Evolutionary conservation across 2,888 invertebrate species (phyloP), one percentile per base, ranked within the genome.

Genomic region (Sphecodes monilicornis): DNA sequence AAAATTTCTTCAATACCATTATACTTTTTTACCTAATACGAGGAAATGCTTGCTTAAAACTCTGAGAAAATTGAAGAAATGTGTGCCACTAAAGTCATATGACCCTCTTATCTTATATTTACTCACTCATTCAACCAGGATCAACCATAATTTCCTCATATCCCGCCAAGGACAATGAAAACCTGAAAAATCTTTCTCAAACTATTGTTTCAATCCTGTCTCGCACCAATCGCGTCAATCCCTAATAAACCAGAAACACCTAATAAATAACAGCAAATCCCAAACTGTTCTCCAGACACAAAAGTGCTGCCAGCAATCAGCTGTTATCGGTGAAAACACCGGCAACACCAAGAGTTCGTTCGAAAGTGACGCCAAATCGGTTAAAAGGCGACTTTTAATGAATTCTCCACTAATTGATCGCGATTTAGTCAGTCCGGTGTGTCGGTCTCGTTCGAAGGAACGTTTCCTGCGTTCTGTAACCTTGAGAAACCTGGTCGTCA

Each of bases 381-480:
- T 29, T 26, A 60, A 29, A 13, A 29, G 29, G 26, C 29, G 57
- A 26, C 11, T 60, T 6, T 29, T 29, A 29, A 60, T 29, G 32
- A 22, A 29, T 26, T 43, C 36, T n/a, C 3, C 46, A 8, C 29
- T 50, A 39, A n/a, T 75, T 43, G 57, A 64, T 64, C 57, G 10
- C 29, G 57, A 68, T 80, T 46, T 41, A 85, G 50, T 41, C 70
- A 66, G 50, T 32, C 57, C 71, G 79, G 79, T 72, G 73, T 70
- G 66, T 39, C 36, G 43, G 54, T n/a, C 57, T 69, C 41, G 32
- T 68, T 70, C 60, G 64, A 77, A 68, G 71, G 26, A 69, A 60
- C 50, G 70, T 80, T 78, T 82, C 88, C 82, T 80, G 82, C 78
- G 84, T 85, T 76, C 75, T 74, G 78, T 76, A 82, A 90, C 88